Evolutionary conservation across 2,797 vertebrate species (phyloP), one percentile per base, ranked within the genome.

Genomic region (Rhadinocentrus ornatus): DNA sequence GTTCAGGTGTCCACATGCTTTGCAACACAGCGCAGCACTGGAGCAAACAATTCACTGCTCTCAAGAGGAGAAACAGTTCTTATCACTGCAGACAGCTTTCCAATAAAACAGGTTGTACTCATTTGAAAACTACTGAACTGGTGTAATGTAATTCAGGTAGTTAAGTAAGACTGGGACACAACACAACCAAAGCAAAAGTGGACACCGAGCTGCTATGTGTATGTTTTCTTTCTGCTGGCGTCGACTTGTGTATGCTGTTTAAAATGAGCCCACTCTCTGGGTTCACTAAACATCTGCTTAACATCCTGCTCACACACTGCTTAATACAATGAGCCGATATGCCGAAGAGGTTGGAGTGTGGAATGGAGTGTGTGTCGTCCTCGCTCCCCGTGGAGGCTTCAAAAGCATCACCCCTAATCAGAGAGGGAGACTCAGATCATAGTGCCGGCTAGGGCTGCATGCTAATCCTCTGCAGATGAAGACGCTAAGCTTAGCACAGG

Each of bases 391-490:
- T 37, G 76, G 85, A 90, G 81, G 80, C 88, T 90, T 89, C 87
- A 86, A 78, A 90, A 79, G 87, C 85, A 90, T 87, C 87, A 80
- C 44, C 56, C 50, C 75, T 88, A 88, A 89, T 86, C 86, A 88
- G 83, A 75, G 78, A 62, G 72, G 62, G 80, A 81, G 84, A 78
- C 78, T 83, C 69, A 35, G 80, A 71, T 84, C 71, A 27, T 56
- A 59, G 77, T 29, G 75, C 73, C 12, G 64, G 82, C 86, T 85
- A 88, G 72, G 52, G 80, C 89, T 86, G 88, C 85, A 91, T 92
- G 87, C 73, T 85, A 89, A 91, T 89, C 86, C 86, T 72, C 77
- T 46, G 66, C 85, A 84, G 88, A 90, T 90, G 90, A 91, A 92
- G 88, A 89, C 79, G 83, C 89, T 84, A 85, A 89, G 87, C 88